A percentile compares a stretch with the other conserved stretches of the same genome.
Conservation (phyloP, 2,113 vertebrate species). For the Oryzias javanicus region DNA sequence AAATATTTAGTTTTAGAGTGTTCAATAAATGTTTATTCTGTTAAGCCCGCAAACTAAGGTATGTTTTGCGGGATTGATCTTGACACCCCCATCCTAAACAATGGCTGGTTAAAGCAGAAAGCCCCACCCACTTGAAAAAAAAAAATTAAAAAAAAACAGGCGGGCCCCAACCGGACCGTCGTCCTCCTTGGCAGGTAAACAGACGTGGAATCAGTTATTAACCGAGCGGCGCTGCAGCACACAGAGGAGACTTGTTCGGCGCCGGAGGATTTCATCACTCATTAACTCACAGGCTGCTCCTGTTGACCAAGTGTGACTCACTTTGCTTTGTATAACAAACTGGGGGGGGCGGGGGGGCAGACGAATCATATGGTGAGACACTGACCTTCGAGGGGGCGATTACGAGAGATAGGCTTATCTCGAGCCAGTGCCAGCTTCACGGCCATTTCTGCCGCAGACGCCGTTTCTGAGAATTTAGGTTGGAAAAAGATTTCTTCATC, state of each 20-base stretch:
- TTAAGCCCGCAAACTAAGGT: too few relatives aligned
- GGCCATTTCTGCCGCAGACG: constrained; percentile 8
- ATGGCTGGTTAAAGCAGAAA: constrained; percentile 36
- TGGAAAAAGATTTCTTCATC: neutral
- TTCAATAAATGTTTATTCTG: too few relatives aligned
- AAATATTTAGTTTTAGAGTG: too few relatives aligned
- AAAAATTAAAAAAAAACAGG: constrained; percentile 40
- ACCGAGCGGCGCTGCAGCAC: constrained; percentile 42
- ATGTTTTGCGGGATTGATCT: too few relatives aligned
- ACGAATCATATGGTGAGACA: constrained; percentile 36
- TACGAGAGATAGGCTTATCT: constrained; percentile 36
- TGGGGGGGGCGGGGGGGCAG: constrained; percentile 27
- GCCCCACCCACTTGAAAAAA: constrained; percentile 26
- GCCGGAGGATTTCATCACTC: constrained; percentile 60
- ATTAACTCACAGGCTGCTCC: constrained; percentile 69
- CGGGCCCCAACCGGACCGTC: constrained; percentile 33
- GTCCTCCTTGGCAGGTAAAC: constrained; percentile 60
- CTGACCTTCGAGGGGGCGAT: constrained; percentile 56
- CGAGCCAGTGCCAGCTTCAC: constrained; percentile 20
- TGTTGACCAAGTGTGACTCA: constrained; percentile 72
- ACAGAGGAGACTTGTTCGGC: constrained; percentile 50
- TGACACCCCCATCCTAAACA: constrained; percentile 8
- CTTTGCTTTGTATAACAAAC: constrained; percentile 53
- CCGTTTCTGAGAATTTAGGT: neutral
- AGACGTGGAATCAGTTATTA: constrained; percentile 68